A percentile compares a stretch with the other conserved stretches of the same genome.
Evolutionary conservation across 2,888 invertebrate genomes (phyloP).

Genomic region (Nephrotoma flavescens): DNA sequence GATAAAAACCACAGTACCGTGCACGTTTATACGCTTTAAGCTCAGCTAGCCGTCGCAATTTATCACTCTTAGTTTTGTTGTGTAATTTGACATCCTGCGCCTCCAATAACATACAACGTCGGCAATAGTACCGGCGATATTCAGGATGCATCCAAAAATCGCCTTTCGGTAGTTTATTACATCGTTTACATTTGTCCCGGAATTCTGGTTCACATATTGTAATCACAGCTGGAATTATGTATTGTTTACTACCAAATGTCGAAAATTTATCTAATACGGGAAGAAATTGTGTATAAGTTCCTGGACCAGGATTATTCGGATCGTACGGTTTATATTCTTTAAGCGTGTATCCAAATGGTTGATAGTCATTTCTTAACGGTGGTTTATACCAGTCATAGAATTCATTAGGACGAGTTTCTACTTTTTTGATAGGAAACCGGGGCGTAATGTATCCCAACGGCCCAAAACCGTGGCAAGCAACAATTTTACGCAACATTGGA

Average conservation of each 20-base stretch:
- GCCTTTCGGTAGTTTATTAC: slow-evolving; percentile 26
- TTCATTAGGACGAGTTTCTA: not conserved
- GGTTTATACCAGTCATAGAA: not conserved
- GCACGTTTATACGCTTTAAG: slow-evolving; percentile 11
- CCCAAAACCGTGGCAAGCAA: not conserved
- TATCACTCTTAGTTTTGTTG: not conserved
- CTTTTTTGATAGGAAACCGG: not conserved
- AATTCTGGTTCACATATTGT: slow-evolving; percentile 22
- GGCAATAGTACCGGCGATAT: slow-evolving; percentile 24
- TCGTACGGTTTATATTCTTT: not conserved
- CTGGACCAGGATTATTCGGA: not conserved
- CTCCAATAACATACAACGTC: slow-evolving; percentile 19
- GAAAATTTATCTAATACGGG: not conserved
- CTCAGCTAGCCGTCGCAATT: not conserved
- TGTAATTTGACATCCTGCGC: slow-evolving; percentile 8
- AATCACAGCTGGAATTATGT: slow-evolving; percentile 21
- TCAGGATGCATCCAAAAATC: slow-evolving; percentile 41
- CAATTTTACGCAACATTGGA: not conserved
- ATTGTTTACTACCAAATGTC: not conserved
- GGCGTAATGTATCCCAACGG: not conserved
- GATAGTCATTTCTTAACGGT: not conserved
- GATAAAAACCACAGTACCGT: slow-evolving; percentile 27
- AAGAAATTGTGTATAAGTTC: not conserved
- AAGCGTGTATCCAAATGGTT: not conserved
- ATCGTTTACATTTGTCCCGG: slow-evolving; percentile 18